Evolutionary conservation across 1,140 invertebrate genomes (phyloP), one percentile per base, ranked within the genome.

Genomic region (Heliconius congener): DNA sequence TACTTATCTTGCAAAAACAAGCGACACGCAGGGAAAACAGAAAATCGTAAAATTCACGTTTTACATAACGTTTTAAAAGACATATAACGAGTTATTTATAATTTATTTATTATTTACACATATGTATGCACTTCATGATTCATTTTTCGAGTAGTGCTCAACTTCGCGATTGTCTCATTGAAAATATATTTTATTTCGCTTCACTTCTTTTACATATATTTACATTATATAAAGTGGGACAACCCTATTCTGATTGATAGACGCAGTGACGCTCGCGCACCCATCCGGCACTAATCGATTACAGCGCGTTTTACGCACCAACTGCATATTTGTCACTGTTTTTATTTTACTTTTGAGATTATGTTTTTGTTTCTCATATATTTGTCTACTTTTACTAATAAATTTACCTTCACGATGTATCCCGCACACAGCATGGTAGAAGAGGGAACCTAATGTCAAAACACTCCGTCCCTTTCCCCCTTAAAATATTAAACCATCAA

Each of bases 231-330:
- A 27, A 66, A 66, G 6, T 66, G 27, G 9, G 19, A 6, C 79
- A 81, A 55, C 81, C 81, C 81, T 82, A 75, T 60, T 8, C 50
- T 39, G 71, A 50, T 71, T 70, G 66, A 77, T 71, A 77, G 72
- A 79, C 70, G 82, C 75, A 81, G 85, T 87, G 82, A 86, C 84
- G 86, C 84, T 81, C 79, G 86, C 87, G 87, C 87, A 85, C 81
- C 83, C 87, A 85, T 83, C 85, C 88, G 87, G 77, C 85, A 83
- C 89, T 77, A 90, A 91, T 91, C 88, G 88, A 91, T 91, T 90
- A 84, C 75, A 73, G 42, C 72, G 78, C 84, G 78, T 86, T 90
- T 88, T 85, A 89, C 81, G 88, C 83, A 82, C 79, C 85, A 79
- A 76, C 84, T 86, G 85, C 88, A 88, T 89, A 88, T 84, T 88